Evolutionary conservation across 2,797 vertebrate genomes (phyloP).

Genomic region (Cossypha polioptera): DNA sequence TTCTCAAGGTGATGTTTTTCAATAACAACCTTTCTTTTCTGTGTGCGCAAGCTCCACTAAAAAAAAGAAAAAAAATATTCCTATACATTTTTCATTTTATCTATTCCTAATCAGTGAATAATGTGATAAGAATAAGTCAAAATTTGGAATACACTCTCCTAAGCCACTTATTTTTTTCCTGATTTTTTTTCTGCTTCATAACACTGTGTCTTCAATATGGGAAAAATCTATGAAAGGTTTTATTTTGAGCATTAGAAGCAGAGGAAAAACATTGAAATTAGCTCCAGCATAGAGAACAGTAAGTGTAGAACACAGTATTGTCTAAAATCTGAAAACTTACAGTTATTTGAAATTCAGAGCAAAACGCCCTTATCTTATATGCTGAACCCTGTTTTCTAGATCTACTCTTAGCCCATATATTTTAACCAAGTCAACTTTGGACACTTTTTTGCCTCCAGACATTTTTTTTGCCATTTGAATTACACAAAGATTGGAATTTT

Average conservation of each 20-base stretch:
- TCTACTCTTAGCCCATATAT: not conserved
- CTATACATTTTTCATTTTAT: not conserved
- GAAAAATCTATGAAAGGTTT: not conserved
- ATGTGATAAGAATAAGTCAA: not conserved
- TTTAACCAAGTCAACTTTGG: not conserved
- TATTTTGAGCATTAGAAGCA: not conserved
- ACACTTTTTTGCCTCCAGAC: not conserved
- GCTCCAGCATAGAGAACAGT: not conserved
- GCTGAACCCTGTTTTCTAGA: not conserved
- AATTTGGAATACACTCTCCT: not conserved
- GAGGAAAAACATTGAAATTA: not conserved
- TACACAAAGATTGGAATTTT: rapidly evolving
- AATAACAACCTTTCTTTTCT: not conserved
- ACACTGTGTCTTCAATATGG: not conserved
- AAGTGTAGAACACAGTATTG: not conserved
- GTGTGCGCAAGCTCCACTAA: not conserved
- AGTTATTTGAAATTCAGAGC: not conserved
- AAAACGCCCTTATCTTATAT: not conserved
- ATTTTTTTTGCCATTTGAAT: not conserved
- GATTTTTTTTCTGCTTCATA: not conserved
- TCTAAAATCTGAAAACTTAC: not conserved
- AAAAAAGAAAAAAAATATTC: too few species aligned
- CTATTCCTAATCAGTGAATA: not conserved
- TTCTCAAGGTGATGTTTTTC: not conserved
- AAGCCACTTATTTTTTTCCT: not conserved